Percentiles rank a stretch among this genome's conserved stretches.
phyloP scores from a whole-genome alignment of 2,888 invertebrate genomes.

The Rhamnusium bicolor region DNA sequence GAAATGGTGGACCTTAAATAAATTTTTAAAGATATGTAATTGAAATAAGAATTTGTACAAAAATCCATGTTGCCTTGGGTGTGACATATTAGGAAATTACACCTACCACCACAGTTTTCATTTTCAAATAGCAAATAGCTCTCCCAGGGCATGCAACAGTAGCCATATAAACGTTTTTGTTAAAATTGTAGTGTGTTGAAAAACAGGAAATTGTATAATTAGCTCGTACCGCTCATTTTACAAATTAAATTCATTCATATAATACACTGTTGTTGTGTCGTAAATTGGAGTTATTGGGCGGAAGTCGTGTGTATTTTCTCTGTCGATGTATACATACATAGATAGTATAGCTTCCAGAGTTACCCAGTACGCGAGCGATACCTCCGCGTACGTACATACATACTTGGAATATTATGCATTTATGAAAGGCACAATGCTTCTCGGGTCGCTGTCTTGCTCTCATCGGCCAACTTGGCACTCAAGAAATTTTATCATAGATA shows the following conservation, averaged over 20 bases:
- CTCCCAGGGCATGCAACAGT: too few relatives aligned
- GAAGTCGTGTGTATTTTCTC: constrained; percentile 9
- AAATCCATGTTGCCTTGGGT: too few relatives aligned
- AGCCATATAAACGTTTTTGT: neutral
- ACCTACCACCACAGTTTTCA: too few relatives aligned
- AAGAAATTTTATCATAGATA: too few relatives aligned
- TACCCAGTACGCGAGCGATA: too few relatives aligned
- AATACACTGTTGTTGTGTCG: neutral
- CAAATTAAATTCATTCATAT: constrained; percentile 6
- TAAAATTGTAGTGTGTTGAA: neutral
- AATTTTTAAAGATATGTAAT: too few relatives aligned
- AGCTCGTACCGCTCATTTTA: neutral
- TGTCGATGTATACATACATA: neutral
- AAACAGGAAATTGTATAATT: constrained; percentile 20
- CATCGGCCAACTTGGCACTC: constrained; percentile 11
- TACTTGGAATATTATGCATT: constrained; percentile 23
- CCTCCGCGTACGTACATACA: too few relatives aligned
- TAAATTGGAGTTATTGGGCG: neutral
- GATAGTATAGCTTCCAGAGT: neutral
- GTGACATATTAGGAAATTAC: too few relatives aligned
- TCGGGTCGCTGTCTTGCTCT: neutral
- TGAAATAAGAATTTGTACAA: too few relatives aligned
- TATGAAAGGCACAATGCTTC: neutral
- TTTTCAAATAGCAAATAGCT: too few relatives aligned
- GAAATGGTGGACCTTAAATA: too few relatives aligned